Evolutionary conservation across 2,797 vertebrate genomes (phyloP), one percentile per base, ranked within the genome.

Genomic region (Okamejei kenojei): DNA sequence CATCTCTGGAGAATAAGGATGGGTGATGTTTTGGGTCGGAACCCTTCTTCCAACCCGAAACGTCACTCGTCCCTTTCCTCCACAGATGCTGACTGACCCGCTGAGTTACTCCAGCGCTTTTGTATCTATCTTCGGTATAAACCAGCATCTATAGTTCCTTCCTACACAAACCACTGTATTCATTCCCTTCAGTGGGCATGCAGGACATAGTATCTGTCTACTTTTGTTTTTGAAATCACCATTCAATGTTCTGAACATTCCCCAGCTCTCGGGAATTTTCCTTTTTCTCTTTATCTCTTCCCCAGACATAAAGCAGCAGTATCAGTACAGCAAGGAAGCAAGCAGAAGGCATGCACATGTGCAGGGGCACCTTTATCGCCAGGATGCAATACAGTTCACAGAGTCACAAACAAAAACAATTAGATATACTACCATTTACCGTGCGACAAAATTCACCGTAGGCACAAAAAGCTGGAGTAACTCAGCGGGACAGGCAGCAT

Each of bases 381-480:
- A 95, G 93, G 93, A 97, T 95, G 0, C 95, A 96, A 95, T 96
- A 97, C 94, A 97, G 94, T 81, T 96, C 96, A 94, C 93, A 94
- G 94, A 1, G n/a, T n/a, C 73, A 91, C 94, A 93, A 90, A 81
- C 93, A 93, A 65, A 68, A 17, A 21, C 0, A 68, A 21, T 68
- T 88, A 68, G 68, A 35, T 88, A 88, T 32, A n/a, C 61, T 35
- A 35, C n/a, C 8, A 17, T 19, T n/a, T 29, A 29, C 9, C 45
- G 45, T 45, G 45, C 45, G 45, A 45, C 45, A 45, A 45, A 45
- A 45, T 45, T 45, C 45, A 45, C 45, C 45, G 45, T 45, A 45
- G 45, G 2, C 45, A 45, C 45, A 45, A 45, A 45, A 45, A 45
- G 45, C 45, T 45, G 45, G 45, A 45, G 45, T 45, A 45, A 45